Evolutionary conservation across 35 echinoderm and acorn worm species (phyloP).

Genomic region (Lytechinus variegatus): DNA sequence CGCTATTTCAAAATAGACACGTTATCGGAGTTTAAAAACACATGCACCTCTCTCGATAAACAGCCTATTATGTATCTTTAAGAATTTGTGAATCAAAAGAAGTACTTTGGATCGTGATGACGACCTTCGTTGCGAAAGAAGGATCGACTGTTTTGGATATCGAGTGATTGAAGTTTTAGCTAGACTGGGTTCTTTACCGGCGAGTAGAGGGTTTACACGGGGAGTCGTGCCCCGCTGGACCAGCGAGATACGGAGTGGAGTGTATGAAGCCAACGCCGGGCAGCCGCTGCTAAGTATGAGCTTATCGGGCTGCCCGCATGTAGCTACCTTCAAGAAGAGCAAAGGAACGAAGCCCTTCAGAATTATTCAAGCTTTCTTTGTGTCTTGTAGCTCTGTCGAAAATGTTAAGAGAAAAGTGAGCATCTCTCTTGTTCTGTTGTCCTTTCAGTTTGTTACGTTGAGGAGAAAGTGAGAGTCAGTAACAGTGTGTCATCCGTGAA

Average conservation of each 20-base stretch:
- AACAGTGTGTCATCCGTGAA: too few species aligned
- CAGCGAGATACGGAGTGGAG: background rate
- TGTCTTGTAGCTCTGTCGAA: conserved; percentile 81
- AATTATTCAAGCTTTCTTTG: conserved; percentile 88
- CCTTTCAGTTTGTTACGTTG: too few species aligned
- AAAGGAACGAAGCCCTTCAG: conserved; percentile 92
- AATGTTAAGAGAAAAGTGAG: conserved; percentile 90
- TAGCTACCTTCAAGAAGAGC: conserved; percentile 84
- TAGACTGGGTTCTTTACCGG: background rate
- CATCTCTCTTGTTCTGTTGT: background rate
- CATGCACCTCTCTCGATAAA: background rate
- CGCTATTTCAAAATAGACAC: conserved; percentile 32
- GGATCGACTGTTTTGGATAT: background rate
- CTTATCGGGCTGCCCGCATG: conserved; percentile 94
- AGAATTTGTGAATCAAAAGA: background rate
- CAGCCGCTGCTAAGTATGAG: conserved; percentile 73
- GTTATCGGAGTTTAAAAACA: conserved; percentile 27
- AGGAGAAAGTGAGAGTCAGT: too few species aligned
- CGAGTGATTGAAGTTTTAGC: background rate
- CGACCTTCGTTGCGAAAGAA: background rate
- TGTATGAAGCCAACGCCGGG: background rate
- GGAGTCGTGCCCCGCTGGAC: conserved; percentile 31
- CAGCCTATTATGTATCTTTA: background rate
- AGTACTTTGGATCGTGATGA: conserved; percentile 11
- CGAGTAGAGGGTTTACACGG: conserved; percentile 15